Evolutionary conservation across 2,888 invertebrate genomes (phyloP), one percentile per base, ranked within the genome.

Genomic region (Ochlodes sylvanus): DNA sequence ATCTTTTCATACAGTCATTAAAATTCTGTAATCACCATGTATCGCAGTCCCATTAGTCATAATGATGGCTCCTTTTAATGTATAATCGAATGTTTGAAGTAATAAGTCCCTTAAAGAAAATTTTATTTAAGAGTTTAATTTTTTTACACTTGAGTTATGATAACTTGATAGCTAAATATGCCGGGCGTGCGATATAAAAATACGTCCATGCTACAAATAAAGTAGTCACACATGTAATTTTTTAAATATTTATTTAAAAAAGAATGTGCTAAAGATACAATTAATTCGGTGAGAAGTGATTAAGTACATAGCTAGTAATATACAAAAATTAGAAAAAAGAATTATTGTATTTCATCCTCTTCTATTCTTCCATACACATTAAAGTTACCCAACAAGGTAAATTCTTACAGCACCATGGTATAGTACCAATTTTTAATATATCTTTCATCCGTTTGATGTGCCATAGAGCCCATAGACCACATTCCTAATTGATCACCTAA

Each of bases 271-370:
- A 85, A 81, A 79, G 56, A 68, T 56, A 74, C 80, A 83, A 83
- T 88, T 89, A 91, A 90, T 92, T 92, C 91, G 91, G 90, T 91
- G 90, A 90, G 90, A 90, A 90, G 88, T 80, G 77, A 76, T 77
- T 82, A 86, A 79, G 77, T 83, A 86, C 77, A 76, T 71, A 70
- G 41, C 42, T 61, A 47, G n/a, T 68, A 67, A 63, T 47, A 62
- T 71, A 70, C 69, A 27, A 65, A 67, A 63, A 63, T 50, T 70
- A 74, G 71, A 71, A 56, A 60, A 42, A 61, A 55, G 34, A 34
- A 61, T 17, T 19, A 50, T 50, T 57, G 50, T 54, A 66, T 67
- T 66, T 50, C 41, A 54, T 60, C 38, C 44, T 60, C 44, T 58
- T 27, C 32, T 52, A 60, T 54, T 52, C 32, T 60, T 44, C 34